A percentile compares a stretch with the other conserved stretches of the same genome.
phyloP scores from a whole-genome alignment of 2,888 invertebrate genomes.

The Plebejus melissa region DNA sequence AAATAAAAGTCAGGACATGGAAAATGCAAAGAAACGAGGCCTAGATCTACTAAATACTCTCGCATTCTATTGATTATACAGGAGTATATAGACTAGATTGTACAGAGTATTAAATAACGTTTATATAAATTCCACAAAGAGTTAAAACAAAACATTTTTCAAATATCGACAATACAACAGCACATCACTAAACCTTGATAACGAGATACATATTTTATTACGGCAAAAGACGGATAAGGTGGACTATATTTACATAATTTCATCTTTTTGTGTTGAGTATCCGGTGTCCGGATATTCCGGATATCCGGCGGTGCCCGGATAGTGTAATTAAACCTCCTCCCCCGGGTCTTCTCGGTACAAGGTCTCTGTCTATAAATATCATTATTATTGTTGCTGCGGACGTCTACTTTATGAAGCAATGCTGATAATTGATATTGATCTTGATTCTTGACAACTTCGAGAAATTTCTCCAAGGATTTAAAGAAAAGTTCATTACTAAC shows the following conservation, averaged over 20 bases:
- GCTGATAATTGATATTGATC: neutral
- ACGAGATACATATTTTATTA: slow-evolving; percentile 29
- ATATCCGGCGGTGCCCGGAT: neutral
- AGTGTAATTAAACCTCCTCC: neutral
- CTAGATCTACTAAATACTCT: too few species aligned
- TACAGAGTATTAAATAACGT: too few species aligned
- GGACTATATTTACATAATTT: slow-evolving; percentile 40
- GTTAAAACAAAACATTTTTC: neutral
- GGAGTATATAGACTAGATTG: too few species aligned
- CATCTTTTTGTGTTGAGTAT: slow-evolving; percentile 37
- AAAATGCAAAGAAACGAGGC: too few species aligned
- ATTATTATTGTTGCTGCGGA: neutral
- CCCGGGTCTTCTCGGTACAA: neutral
- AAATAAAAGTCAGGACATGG: too few species aligned
- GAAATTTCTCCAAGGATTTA: neutral
- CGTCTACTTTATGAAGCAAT: neutral
- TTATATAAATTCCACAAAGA: neutral
- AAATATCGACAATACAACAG: slow-evolving; percentile 26
- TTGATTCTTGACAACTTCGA: neutral
- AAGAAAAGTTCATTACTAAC: too few species aligned
- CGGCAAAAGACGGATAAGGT: slow-evolving; percentile 35
- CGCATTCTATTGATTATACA: too few species aligned
- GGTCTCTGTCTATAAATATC: neutral
- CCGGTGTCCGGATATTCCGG: slow-evolving; percentile 19
- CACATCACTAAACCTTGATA: slow-evolving; percentile 31